These are phyloP conservation scores for Lasioglossum vierecki DNA, from an alignment of 2,888 invertebrate genomes.

Conservation along the genomic window DNA sequence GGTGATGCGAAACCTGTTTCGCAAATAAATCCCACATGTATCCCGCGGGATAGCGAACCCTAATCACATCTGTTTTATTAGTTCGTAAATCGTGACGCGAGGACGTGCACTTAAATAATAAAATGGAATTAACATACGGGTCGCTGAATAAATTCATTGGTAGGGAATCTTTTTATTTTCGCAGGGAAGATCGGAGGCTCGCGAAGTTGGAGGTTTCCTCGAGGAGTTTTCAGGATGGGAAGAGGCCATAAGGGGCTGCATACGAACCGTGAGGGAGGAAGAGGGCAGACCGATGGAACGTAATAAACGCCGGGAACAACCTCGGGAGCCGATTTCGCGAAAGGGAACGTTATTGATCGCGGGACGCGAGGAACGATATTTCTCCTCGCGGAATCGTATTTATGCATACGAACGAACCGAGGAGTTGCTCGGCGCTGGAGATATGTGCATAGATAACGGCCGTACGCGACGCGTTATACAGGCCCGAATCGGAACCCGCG, in stretches of 20 bases:
- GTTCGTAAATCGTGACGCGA: neutral
- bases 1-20: no score
- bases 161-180: neutral
- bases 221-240: neutral
- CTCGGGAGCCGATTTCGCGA: conserved; percentile 43
- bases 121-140: no score
- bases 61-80: neutral
- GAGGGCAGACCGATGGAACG: conserved; percentile 5
- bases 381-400: conserved; percentile 60
- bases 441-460: conserved; percentile 78
- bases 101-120: neutral
- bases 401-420: conserved; percentile 68
- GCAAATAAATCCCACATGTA: no score
- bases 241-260: neutral
- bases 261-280: neutral
- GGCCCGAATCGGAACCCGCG: conserved; percentile 40
- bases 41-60: no score
- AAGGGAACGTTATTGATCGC: conserved; percentile 65
- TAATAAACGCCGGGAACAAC: conserved; percentile 9
- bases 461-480: conserved; percentile 63
- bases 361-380: conserved; percentile 54
- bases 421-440: conserved; percentile 60
- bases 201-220: neutral
- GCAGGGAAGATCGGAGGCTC: neutral
- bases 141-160: neutral